phyloP scores from a whole-genome alignment of 2,888 invertebrate genomes.

The Dolichomitus sp. region DNA sequence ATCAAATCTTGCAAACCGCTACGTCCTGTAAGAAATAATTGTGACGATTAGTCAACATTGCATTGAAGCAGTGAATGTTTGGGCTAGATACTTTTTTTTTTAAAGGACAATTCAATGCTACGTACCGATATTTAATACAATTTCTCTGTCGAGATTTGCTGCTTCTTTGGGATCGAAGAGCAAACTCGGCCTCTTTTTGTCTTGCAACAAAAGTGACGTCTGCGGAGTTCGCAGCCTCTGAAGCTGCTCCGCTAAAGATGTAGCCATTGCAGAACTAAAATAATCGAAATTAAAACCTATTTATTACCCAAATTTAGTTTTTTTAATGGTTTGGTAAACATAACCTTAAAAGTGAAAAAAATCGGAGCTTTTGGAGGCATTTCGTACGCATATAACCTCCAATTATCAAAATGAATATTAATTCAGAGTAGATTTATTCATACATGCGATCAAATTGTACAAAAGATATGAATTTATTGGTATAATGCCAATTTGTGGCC shows the following conservation, averaged over 20 bases:
- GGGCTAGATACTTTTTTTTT: background rate
- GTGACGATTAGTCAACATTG: background rate
- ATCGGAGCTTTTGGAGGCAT: background rate
- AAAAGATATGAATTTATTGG: background rate
- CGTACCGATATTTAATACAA: conserved; percentile 94
- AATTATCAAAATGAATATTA: background rate
- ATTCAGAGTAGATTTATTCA: background rate
- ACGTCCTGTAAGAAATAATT: conserved; percentile 86
- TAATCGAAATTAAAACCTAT: background rate
- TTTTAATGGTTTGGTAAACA: background rate
- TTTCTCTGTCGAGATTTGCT: conserved; percentile 93
- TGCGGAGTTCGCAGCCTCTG: conserved; percentile 92
- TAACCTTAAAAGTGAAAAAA: background rate
- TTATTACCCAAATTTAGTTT: background rate
- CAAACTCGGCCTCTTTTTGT: conserved; percentile 92
- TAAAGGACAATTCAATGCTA: conserved; percentile 7
- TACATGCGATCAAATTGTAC: background rate
- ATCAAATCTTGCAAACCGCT: conserved; percentile 95
- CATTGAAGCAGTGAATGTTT: background rate
- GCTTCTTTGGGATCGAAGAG: conserved; percentile 97
- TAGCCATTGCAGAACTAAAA: conserved; percentile 86
- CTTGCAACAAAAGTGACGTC: conserved; percentile 89
- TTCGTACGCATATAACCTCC: background rate
- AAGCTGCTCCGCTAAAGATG: conserved; percentile 93
- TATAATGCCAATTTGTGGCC: background rate